A percentile compares a stretch with the other conserved stretches of the same genome.
These are phyloP conservation scores for Subanguina moxae DNA, from an alignment of 1,140 invertebrate genomes.

Conservation along the genomic window DNA sequence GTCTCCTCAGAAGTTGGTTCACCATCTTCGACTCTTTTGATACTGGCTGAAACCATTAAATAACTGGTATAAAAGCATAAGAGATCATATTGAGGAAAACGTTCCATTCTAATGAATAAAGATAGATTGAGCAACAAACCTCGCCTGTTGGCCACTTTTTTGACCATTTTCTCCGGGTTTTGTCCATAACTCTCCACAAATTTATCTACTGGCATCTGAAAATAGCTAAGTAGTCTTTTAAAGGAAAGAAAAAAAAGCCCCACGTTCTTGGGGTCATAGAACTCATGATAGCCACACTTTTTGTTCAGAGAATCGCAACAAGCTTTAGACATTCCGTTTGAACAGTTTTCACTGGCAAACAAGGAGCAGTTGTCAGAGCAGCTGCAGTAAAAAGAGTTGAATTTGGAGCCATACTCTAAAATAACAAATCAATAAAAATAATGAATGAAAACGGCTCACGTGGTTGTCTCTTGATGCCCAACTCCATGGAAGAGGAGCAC, in stretches of 20 bases:
- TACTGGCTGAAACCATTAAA: no score
- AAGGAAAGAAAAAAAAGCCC: background rate
- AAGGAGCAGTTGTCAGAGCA: background rate
- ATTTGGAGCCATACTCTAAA: background rate
- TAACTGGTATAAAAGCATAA: no score
- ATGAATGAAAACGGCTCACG: background rate
- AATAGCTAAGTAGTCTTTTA: background rate
- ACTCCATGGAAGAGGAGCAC: background rate
- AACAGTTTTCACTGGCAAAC: background rate
- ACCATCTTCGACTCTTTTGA: no score
- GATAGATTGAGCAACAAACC: background rate
- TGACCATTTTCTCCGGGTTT: conserved; percentile 6
- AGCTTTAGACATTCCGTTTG: background rate
- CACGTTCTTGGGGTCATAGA: background rate
- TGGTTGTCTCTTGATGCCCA: background rate
- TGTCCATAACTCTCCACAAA: background rate
- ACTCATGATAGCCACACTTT: background rate
- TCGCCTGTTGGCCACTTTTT: background rate
- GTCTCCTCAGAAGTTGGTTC: no score
- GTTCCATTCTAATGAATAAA: no score
- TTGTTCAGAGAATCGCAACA: background rate
- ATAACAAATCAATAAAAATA: background rate
- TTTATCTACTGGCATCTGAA: background rate
- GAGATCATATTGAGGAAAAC: no score
- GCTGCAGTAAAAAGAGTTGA: background rate